Base-by-base conservation (phyloP, 2,113 vertebrate species). In the Montifringilla adamsi region DNA sequence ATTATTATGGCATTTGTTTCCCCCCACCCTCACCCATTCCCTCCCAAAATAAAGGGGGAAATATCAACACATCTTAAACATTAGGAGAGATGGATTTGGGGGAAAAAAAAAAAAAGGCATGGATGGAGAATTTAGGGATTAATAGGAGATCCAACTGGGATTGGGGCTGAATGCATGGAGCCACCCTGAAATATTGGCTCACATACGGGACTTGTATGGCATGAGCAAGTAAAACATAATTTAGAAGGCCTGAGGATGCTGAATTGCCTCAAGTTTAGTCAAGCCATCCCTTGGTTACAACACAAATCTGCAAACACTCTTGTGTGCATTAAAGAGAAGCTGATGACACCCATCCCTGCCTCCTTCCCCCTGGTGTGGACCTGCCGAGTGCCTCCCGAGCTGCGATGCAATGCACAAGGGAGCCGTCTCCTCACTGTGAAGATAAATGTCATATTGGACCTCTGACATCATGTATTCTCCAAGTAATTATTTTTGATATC, bases 401-500 rank as follows among this genome's bases (percentile, higher is more conserved):
- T 70, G 80, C 90, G n/a, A 82, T 76, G 83, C 49, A 56, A 80
- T 10, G 70, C 78, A 55, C 9, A 13, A 87, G 74, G 84, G 49
- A 86, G 58, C 89, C 15, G 6, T 93, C 80, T 91, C 90, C 94
- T 92, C 88, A 72, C 94, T 78, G 94, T 41, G 94, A 95, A 94
- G 94, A 96, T 96, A 96, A 97, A 97, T 97, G 90, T 94, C 93
- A 89, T 81, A 89, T 85, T n/a, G 24, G 93, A 95, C 89, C 94
- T 94, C 90, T 96, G 91, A 97, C 92, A 97, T 97, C 93, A 97
- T 93, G 91, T 95, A 83, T 96, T 93, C 90, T 92, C 89, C 78
- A 49, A 73, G 94, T 95, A 96, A 96, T 96, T 95, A 96, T 97
- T 97, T 96, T 67, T 96, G 92, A 96, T 95, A 95, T 93, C 80